Evolutionary conservation across 2,797 vertebrate species (phyloP).

Genomic region (Acanthopagrus latus): DNA sequence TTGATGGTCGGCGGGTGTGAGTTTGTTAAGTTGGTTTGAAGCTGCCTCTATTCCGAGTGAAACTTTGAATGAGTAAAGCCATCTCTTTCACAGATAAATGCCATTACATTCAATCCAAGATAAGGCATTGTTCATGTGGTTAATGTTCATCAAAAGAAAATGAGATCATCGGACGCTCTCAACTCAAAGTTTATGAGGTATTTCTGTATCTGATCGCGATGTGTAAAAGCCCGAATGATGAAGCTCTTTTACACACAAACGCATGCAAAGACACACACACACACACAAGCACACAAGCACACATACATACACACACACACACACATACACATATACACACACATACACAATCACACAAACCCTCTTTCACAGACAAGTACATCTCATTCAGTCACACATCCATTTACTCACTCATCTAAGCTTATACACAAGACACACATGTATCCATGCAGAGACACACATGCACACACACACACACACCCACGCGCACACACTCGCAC

Average conservation of each 20-base stretch:
- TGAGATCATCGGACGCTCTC: constrained; percentile 77
- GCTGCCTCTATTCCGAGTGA: constrained; percentile 89
- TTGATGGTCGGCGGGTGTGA: constrained; percentile 84
- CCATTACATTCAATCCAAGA: constrained; percentile 96
- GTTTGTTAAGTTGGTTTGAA: constrained; percentile 86
- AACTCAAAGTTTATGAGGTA: constrained; percentile 90
- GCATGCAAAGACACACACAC: constrained; percentile 12
- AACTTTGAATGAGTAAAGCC: constrained; percentile 87
- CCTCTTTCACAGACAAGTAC: constrained; percentile 1
- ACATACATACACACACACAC: not conserved
- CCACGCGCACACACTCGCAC: constrained; percentile 11
- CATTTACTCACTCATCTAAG: constrained; percentile 7
- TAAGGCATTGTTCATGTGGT: constrained; percentile 98
- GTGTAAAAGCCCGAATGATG: constrained; percentile 81
- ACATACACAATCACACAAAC: not conserved
- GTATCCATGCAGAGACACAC: constrained; percentile 7
- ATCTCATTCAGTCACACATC: not conserved
- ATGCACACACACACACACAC: constrained; percentile 8
- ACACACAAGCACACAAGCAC: constrained; percentile 4
- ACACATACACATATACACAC: not conserved
- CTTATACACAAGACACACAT: constrained; percentile 14
- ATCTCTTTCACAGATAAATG: constrained; percentile 91
- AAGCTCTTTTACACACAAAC: constrained; percentile 43
- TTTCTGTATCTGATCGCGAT: constrained; percentile 87
- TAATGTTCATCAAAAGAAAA: constrained; percentile 90